Evolutionary conservation across 2,113 vertebrate genomes (phyloP).

Genomic region (Cyphomyrus plagiostoma): DNA sequence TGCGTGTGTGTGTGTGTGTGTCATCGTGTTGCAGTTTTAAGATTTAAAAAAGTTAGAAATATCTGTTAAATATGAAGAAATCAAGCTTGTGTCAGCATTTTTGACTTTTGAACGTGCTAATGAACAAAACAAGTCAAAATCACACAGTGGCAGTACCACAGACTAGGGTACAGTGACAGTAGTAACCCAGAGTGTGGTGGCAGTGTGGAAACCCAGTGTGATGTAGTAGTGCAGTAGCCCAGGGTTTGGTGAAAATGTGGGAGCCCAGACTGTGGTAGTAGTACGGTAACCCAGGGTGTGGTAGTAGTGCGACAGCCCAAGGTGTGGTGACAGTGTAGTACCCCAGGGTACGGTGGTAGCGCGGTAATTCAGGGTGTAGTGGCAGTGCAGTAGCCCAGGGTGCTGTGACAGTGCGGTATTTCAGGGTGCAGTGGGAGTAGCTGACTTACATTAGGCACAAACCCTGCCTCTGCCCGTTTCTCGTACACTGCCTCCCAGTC

Average conservation of each 20-base stretch:
- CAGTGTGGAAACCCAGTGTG: background rate
- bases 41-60: background rate
- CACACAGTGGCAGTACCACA: background rate
- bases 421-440: background rate
- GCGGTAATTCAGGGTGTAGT: background rate
- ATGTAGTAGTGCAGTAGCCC: background rate
- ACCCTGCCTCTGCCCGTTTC: conserved; percentile 84
- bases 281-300: background rate
- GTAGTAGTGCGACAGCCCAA: background rate
- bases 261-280: background rate
- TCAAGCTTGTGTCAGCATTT: background rate
- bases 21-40: background rate
- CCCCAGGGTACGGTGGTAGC: background rate
- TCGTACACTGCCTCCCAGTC: conserved; percentile 75
- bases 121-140: background rate
- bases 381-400: background rate
- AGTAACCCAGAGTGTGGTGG: background rate
- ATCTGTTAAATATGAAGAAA: background rate
- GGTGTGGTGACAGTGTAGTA: background rate
- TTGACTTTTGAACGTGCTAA: background rate
- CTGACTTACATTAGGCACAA: conserved; percentile 86
- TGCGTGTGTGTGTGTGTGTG: background rate
- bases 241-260: background rate
- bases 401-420: background rate
- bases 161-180: background rate